These are phyloP conservation scores for Cephalopterus ornatus DNA, from an alignment of 2,113 vertebrate genomes.

Conservation along the genomic window DNA sequence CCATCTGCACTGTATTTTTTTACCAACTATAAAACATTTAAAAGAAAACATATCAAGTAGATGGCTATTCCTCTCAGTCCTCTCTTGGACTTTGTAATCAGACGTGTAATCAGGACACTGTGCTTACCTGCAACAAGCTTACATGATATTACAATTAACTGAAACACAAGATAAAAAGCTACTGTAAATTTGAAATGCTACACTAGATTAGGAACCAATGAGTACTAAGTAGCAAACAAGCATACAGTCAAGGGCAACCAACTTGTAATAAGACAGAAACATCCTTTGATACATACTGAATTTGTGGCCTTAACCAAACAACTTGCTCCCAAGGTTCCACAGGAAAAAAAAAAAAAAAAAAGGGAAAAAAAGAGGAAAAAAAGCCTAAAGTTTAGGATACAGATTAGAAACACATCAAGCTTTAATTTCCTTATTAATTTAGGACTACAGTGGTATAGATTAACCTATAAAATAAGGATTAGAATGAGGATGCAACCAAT, in stretches of 20 bases:
- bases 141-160: background rate
- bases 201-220: background rate
- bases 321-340: background rate
- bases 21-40: background rate
- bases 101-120: background rate
- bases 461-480: background rate
- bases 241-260: background rate
- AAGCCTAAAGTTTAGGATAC: background rate
- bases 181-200: background rate
- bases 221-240: background rate
- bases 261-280: background rate
- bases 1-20: background rate
- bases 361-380: background rate
- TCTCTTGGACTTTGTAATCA: background rate
- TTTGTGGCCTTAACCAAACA: background rate
- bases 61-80: background rate
- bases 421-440: background rate
- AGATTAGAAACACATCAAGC: background rate
- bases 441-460: background rate
- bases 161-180: background rate
- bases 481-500: background rate
- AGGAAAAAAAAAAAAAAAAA: no score
- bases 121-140: background rate
- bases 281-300: background rate
- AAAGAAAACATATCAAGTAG: background rate